Evolutionary conservation across 2,888 invertebrate genomes (phyloP).

Genomic region (Cerceris rybyensis): DNA sequence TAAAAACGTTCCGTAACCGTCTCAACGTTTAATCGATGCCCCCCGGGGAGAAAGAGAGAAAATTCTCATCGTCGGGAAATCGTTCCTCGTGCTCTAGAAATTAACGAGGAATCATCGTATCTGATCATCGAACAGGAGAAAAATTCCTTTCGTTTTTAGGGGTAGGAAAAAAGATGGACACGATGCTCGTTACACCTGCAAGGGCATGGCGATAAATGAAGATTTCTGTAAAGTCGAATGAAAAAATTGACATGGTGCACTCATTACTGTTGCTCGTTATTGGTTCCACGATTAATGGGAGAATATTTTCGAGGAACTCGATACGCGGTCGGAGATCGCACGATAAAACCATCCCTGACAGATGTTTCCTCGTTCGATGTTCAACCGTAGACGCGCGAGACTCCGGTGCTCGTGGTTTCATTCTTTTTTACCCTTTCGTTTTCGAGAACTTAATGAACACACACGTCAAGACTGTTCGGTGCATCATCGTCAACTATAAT

Average conservation of each 20-base stretch:
- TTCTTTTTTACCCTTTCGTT: neutral
- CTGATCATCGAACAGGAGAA: too few species aligned
- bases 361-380: constrained; percentile 20
- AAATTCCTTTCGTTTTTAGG: too few species aligned
- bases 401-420: neutral
- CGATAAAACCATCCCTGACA: constrained; percentile 26
- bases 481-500: constrained; percentile 43
- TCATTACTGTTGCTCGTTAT: neutral
- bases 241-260: neutral
- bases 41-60: neutral
- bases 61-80: neutral
- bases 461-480: constrained; percentile 44
- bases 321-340: constrained; percentile 5
- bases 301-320: neutral
- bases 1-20: constrained; percentile 27
- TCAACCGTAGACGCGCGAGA: constrained; percentile 2
- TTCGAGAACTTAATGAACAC: constrained; percentile 47
- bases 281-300: neutral
- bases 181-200: neutral
- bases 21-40: neutral
- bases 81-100: neutral
- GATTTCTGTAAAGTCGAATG: neutral
- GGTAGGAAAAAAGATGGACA: neutral
- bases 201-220: neutral
- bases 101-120: neutral